Percentiles rank a stretch among this genome's conserved stretches.
Conservation (phyloP, 2,888 invertebrate genomes). For the Netelia inedita region DNA sequence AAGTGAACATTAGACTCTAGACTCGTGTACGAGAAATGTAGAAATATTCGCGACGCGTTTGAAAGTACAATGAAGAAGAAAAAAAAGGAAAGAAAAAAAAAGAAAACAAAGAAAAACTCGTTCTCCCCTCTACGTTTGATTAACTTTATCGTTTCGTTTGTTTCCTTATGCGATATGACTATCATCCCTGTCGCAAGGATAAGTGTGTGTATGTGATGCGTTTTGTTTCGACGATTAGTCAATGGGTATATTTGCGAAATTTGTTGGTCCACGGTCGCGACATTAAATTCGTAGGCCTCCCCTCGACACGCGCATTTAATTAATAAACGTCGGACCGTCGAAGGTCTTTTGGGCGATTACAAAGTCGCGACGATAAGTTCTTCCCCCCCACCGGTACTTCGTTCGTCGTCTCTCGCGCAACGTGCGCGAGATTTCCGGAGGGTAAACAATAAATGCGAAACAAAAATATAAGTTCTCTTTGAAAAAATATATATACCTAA, state of each 20-base stretch:
- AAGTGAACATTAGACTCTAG: not conserved
- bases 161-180: not conserved
- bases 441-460: not conserved
- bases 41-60: not conserved
- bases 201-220: no score
- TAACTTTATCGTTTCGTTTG: not conserved
- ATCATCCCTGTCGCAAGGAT: no score
- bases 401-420: not conserved
- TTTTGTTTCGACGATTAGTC: no score
- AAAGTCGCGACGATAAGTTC: constrained; percentile 7
- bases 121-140: not conserved
- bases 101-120: not conserved
- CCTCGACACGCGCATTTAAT: no score
- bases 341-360: not conserved
- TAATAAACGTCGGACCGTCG: no score
- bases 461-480: constrained; percentile 40
- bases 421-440: constrained; percentile 4
- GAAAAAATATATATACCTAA: constrained; percentile 57
- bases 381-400: not conserved
- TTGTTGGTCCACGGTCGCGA: constrained; percentile 54
- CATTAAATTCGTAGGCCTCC: constrained; percentile 52
- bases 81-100: not conserved
- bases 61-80: not conserved
- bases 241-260: constrained; percentile 42
- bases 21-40: not conserved